A percentile compares a stretch with the other conserved stretches of the same genome.
These are phyloP conservation scores for Trileptium ribeirensis DNA, from an alignment of 2,888 invertebrate species.

Conservation along the genomic window DNA sequence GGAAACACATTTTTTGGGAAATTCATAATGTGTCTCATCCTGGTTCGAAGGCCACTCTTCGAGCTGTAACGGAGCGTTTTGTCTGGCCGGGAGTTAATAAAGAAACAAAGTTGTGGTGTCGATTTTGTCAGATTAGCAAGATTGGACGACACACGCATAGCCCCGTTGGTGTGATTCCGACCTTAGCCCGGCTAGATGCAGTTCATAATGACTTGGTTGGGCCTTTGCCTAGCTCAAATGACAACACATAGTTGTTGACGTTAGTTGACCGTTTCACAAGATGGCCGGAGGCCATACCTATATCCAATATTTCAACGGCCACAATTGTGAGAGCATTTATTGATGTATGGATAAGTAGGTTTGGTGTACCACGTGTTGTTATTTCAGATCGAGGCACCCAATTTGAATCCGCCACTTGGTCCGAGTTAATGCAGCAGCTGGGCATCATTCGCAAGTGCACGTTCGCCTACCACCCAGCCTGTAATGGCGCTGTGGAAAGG, in stretches of 20 bases:
- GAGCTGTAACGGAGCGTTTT: no score
- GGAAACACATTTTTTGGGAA: no score
- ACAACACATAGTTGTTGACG: background rate
- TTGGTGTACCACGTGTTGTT: background rate
- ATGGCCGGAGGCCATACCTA: background rate
- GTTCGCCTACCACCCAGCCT: background rate
- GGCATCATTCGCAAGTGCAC: background rate
- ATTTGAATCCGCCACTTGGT: background rate
- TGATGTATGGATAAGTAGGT: background rate
- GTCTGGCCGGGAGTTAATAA: constrained; percentile 10
- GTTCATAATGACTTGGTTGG: constrained; percentile 11
- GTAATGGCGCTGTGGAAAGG: constrained; percentile 1
- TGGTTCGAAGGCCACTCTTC: no score
- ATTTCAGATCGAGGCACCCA: background rate
- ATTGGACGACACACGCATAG: background rate
- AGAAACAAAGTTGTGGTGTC: constrained; percentile 5
- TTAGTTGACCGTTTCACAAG: background rate
- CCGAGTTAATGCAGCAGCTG: background rate
- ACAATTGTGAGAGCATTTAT: background rate
- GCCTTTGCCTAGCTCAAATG: background rate
- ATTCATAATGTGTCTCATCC: no score
- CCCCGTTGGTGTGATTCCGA: background rate
- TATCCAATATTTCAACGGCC: background rate
- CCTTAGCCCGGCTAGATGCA: background rate
- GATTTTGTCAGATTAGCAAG: background rate